Evolutionary conservation across 2,113 vertebrate species (phyloP).

Genomic region (Nanger granti): DNA sequence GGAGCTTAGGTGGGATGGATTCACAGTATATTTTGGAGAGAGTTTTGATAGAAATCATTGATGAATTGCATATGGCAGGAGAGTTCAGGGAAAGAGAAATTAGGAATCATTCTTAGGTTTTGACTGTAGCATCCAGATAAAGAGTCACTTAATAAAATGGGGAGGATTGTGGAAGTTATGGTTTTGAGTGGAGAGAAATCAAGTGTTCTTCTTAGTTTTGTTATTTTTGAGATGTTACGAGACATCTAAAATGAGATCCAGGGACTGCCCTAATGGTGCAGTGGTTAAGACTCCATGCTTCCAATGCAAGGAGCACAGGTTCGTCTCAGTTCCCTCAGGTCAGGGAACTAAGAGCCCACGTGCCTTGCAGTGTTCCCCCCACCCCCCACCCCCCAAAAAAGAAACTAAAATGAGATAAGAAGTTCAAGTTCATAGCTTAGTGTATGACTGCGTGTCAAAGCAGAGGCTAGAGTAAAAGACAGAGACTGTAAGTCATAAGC

Average conservation of each 20-base stretch:
- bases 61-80: neutral
- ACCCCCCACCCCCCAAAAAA: fast-evolving
- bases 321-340: neutral
- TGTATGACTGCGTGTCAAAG: neutral
- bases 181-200: neutral
- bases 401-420: neutral
- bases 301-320: neutral
- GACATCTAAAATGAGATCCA: neutral
- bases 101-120: neutral
- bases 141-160: neutral
- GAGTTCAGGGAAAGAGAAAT: neutral
- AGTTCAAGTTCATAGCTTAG: neutral
- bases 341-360: neutral
- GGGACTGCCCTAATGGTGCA: neutral
- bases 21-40: neutral
- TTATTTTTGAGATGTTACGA: neutral
- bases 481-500: neutral
- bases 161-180: neutral
- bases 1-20: neutral
- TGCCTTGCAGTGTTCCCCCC: neutral
- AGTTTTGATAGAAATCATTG: neutral
- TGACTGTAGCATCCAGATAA: neutral
- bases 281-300: neutral
- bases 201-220: neutral
- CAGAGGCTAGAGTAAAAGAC: neutral